Evolutionary conservation across 2,888 invertebrate species (phyloP).

Genomic region (Pyrgus malvae): DNA sequence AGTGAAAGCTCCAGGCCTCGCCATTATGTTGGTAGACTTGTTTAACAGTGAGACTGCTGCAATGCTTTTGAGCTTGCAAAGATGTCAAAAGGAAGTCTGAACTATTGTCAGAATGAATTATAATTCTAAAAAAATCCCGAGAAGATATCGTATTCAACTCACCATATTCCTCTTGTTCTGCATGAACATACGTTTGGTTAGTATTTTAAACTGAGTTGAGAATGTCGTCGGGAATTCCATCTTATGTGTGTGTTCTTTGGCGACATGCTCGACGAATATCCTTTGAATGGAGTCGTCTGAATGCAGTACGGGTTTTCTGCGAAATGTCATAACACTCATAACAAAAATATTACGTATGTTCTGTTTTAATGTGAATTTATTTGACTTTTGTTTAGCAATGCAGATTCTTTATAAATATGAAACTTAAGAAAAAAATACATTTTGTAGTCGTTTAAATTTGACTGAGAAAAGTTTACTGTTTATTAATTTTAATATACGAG

Average conservation of each 20-base stretch:
- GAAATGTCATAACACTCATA: conserved; percentile 33
- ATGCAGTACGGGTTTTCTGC: conserved; percentile 66
- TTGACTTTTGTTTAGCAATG: neutral
- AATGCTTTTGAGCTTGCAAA: too few relatives aligned
- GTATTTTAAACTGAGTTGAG: conserved; percentile 75
- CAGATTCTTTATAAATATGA: too few relatives aligned
- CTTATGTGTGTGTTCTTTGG: conserved; percentile 64
- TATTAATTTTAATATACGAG: too few relatives aligned
- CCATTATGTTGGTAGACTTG: too few relatives aligned
- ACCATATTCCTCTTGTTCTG: conserved; percentile 81
- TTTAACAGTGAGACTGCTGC: too few relatives aligned
- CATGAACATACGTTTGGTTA: conserved; percentile 76
- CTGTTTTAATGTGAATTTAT: neutral
- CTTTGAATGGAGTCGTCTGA: conserved; percentile 71
- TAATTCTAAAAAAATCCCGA: neutral
- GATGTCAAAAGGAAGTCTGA: too few relatives aligned
- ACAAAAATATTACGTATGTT: too few relatives aligned
- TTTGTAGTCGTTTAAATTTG: too few relatives aligned
- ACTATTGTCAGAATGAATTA: too few relatives aligned
- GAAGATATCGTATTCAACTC: conserved; percentile 37
- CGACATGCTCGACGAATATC: conserved; percentile 70
- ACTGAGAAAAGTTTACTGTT: too few relatives aligned
- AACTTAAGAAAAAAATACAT: too few relatives aligned
- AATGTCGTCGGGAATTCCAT: conserved; percentile 80
- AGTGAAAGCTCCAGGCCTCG: too few relatives aligned